Evolutionary conservation across 2,113 vertebrate genomes (phyloP).

Genomic region (Dipodomys stephensi): DNA sequence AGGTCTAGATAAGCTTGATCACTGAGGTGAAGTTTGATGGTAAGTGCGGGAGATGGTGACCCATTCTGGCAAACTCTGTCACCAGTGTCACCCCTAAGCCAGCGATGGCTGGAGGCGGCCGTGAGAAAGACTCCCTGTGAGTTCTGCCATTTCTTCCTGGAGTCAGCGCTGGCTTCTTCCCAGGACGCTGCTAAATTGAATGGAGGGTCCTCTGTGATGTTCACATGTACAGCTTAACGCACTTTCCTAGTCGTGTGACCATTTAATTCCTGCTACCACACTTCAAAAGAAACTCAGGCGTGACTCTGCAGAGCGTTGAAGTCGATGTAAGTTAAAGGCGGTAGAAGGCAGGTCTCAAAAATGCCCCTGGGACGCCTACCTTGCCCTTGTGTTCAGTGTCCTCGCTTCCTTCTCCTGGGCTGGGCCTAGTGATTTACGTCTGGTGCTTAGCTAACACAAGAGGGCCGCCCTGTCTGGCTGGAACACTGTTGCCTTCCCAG

Average conservation of each 20-base stretch:
- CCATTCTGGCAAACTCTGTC: accelerated
- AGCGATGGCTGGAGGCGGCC: accelerated
- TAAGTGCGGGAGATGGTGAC: too few species aligned
- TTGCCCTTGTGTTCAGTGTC: not conserved
- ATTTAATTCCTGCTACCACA: not conserved
- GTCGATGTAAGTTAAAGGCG: not conserved
- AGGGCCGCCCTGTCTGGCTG: not conserved
- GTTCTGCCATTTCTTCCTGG: not conserved
- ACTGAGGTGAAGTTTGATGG: not conserved
- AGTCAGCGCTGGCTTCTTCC: not conserved
- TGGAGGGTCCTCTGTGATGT: not conserved
- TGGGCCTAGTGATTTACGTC: not conserved
- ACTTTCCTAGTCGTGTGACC: not conserved
- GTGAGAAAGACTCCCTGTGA: not conserved
- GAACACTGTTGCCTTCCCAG: not conserved
- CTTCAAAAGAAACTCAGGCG: not conserved
- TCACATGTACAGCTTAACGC: not conserved
- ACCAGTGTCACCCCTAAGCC: too few species aligned
- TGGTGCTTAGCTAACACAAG: not conserved
- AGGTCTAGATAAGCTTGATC: not conserved
- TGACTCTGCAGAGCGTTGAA: not conserved
- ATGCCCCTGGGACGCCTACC: too few species aligned
- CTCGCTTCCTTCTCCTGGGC: not conserved
- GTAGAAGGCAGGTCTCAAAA: not conserved
- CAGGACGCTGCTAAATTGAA: not conserved